These are phyloP conservation scores for Lissonota sp. DNA, from an alignment of 2,888 invertebrate genomes.

Conservation along the genomic window DNA sequence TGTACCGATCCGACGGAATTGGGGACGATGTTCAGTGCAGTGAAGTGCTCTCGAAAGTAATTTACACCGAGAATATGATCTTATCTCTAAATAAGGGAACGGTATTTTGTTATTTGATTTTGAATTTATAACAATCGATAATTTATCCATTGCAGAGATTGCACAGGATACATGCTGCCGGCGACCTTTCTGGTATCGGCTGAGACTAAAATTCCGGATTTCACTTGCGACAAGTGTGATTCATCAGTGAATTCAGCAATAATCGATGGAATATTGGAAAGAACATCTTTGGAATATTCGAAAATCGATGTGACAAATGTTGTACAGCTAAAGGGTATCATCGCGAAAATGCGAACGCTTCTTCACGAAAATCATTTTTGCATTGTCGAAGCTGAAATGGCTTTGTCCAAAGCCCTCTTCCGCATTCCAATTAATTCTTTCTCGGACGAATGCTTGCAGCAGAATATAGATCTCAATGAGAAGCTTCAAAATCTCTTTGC, in stretches of 20 bases:
- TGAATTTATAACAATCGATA: background rate
- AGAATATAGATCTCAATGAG: too few species aligned
- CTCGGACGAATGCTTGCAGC: too few species aligned
- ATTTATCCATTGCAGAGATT: conserved; percentile 82
- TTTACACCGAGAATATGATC: conserved; percentile 61
- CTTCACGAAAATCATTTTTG: conserved; percentile 90
- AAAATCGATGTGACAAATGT: conserved; percentile 87
- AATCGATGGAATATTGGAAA: conserved; percentile 86
- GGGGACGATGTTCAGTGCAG: conserved; percentile 89
- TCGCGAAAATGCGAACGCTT: conserved; percentile 87
- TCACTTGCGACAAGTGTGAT: conserved; percentile 87
- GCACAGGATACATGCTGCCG: conserved; percentile 87
- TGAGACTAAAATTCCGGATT: conserved; percentile 82
- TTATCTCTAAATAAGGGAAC: conserved; percentile 85
- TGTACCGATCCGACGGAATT: conserved; percentile 91
- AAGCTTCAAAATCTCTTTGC: too few species aligned
- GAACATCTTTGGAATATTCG: conserved; percentile 88
- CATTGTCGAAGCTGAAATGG: conserved; percentile 88
- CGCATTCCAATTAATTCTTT: too few species aligned
- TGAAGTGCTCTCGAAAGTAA: conserved; percentile 88
- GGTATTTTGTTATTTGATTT: conserved; percentile 79
- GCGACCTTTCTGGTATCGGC: conserved; percentile 84
- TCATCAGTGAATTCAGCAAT: conserved; percentile 85
- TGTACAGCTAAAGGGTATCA: conserved; percentile 85
- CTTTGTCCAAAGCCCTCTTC: too few species aligned